Percentiles rank a stretch among this genome's conserved stretches.
phyloP scores from a whole-genome alignment of 2,113 vertebrate species.

The Suricata suricatta region DNA sequence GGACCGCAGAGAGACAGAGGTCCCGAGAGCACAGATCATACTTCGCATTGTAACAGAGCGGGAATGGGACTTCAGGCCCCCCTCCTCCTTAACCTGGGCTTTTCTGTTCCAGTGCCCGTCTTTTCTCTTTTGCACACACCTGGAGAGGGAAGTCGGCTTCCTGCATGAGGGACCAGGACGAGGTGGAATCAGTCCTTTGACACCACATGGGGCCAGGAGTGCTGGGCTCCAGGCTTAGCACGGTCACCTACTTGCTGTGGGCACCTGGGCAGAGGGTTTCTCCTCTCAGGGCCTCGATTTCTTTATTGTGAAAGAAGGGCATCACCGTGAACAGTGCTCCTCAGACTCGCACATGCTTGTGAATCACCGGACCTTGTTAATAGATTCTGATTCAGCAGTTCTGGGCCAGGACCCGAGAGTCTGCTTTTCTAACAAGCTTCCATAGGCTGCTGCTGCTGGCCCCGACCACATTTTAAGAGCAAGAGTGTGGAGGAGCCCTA shows the following conservation, averaged over 20 bases:
- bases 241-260: not conserved
- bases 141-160: not conserved
- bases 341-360: rapidly evolving
- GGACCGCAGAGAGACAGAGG: not conserved
- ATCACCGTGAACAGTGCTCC: not conserved
- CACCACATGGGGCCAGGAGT: too few relatives aligned
- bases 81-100: not conserved
- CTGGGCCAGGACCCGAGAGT: not conserved
- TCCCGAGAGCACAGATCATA: not conserved
- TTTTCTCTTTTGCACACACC: not conserved
- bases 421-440: not conserved
- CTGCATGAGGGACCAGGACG: not conserved
- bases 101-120: not conserved
- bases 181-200: not conserved
- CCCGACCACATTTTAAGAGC: not conserved
- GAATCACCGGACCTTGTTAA: not conserved
- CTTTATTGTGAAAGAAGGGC: not conserved
- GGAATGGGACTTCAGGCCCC: not conserved
- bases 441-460: not conserved
- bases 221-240: not conserved
- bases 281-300: not conserved
- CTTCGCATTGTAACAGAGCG: not conserved
- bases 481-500: not conserved
- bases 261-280: not conserved
- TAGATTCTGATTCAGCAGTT: not conserved